Base-by-base conservation (phyloP, 1,140 invertebrate species). In the Dryas iulia region DNA sequence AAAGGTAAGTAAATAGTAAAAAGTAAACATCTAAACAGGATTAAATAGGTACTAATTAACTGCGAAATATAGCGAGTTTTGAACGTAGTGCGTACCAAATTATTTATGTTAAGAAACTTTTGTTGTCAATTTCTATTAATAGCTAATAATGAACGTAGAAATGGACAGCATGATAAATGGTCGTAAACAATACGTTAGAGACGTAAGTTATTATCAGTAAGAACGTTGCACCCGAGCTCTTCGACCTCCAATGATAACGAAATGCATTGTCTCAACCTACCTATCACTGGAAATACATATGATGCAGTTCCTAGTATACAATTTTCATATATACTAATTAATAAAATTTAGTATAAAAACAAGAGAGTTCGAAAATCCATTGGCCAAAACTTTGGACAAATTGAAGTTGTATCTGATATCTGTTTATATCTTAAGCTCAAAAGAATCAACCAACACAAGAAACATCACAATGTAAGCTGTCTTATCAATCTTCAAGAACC, bases 131-230 rank as follows among this genome's bases (percentile, higher is more conserved):
- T 33, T 39, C 83, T 87, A 89, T 87, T 86, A 84, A 82, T 83
- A 86, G 78, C 79, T 84, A 87, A 87, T 80, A 83, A 79, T 80
- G 59, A 78, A 82, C 69, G 69, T 81, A 77, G 74, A 82, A 80
- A 76, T 72, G 73, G 74, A 77, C 75, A 77, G 74, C 77, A 77
- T 84, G 79, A 87, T 84, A 84, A 79, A 84, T 71, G 80, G 78
- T 68, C 84, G 76, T 91, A 89, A 89, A 91, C 81, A 89, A 84
- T 81, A 81, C 79, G 78, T 74, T 78, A 74, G 74, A 82, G 84
- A 87, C 84, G 73, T 81, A 76, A 73, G 74, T 59, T 74, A 71
- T 82, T 86, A 89, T 71, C 72, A 74, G 74, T 76, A 52, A 81
- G 86, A 82, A 69, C 88, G 64, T 84, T 91, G 88, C 87, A 77